Conservation (phyloP, 2,113 vertebrate genomes). For the Struthidea cinerea region DNA sequence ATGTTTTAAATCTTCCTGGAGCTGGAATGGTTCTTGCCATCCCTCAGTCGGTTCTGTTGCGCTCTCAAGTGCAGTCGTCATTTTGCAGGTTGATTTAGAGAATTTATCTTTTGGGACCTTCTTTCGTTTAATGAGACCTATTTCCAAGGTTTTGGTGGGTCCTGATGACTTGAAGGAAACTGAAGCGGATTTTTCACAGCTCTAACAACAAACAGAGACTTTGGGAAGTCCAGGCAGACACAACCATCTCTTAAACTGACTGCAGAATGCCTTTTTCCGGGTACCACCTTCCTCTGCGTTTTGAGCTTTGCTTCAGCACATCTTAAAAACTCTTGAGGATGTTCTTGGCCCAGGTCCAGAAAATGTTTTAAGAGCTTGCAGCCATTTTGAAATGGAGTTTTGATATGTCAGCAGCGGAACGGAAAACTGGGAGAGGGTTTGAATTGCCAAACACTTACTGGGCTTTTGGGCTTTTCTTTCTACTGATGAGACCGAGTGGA, state of each 20-base stretch:
- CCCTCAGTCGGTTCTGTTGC: accelerated
- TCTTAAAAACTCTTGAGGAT: conserved; percentile 7
- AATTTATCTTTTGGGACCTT: background rate
- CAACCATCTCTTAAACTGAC: background rate
- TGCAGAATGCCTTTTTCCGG: background rate
- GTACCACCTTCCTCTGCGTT: background rate
- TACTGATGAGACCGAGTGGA: background rate
- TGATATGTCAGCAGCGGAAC: background rate
- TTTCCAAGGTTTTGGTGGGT: background rate
- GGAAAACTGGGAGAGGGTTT: background rate
- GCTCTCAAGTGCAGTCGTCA: accelerated
- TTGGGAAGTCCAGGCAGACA: background rate
- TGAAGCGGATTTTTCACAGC: accelerated
- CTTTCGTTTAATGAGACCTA: accelerated
- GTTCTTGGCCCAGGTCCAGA: conserved; percentile 24
- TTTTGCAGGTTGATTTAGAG: background rate
- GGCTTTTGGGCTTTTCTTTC: background rate
- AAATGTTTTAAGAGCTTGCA: background rate
- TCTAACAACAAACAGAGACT: background rate
- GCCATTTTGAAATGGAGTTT: conserved; percentile 35
- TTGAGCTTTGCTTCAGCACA: background rate
- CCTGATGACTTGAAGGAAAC: background rate
- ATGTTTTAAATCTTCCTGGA: accelerated
- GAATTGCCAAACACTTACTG: background rate
- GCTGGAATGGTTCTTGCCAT: background rate